A percentile compares a stretch with the other conserved stretches of the same genome.
Evolutionary conservation across 2,113 vertebrate species (phyloP).

Genomic region (Tetraodon nigroviridis): DNA sequence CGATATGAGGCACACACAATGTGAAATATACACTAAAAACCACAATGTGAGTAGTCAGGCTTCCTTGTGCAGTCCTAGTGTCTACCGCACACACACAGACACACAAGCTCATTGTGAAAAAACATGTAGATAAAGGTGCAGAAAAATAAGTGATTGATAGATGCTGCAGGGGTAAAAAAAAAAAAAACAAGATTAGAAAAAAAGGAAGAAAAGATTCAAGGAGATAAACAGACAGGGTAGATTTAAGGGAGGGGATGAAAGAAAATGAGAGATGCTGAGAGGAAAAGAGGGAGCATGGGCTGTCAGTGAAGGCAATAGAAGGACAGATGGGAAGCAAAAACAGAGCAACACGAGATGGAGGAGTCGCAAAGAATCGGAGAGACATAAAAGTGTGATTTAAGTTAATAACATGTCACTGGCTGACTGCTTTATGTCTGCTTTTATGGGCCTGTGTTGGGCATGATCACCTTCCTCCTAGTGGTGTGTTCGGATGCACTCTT

Average conservation of each 20-base stretch:
- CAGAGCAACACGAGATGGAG: conserved; percentile 22
- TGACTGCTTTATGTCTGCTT: conserved; percentile 62
- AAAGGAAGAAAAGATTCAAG: conserved; percentile 15
- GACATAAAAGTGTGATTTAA: conserved; percentile 73
- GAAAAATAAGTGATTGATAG: conserved; percentile 61
- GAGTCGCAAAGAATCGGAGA: conserved; percentile 34
- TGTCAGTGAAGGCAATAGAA: conserved; percentile 44
- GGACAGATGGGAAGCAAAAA: conserved; percentile 41
- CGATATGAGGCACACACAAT: conserved; percentile 5
- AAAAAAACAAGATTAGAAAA: conserved; percentile 51
- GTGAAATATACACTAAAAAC: background rate
- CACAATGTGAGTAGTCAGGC: conserved; percentile 10
- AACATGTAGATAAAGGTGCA: conserved; percentile 34
- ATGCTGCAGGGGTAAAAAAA: conserved; percentile 40
- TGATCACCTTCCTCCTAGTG: conserved; percentile 29
- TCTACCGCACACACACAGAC: conserved; percentile 15
- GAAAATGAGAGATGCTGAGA: conserved; percentile 30
- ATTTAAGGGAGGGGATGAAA: conserved; percentile 38
- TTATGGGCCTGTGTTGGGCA: conserved; percentile 56
- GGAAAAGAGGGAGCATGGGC: conserved; percentile 29
- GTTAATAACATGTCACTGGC: conserved; percentile 66
- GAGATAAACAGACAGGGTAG: conserved; percentile 20
- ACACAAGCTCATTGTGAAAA: conserved; percentile 12
- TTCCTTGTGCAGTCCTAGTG: conserved; percentile 1
- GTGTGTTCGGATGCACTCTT: background rate